phyloP scores from a whole-genome alignment of 2,888 invertebrate species.

The Zele albiditarsus region DNA sequence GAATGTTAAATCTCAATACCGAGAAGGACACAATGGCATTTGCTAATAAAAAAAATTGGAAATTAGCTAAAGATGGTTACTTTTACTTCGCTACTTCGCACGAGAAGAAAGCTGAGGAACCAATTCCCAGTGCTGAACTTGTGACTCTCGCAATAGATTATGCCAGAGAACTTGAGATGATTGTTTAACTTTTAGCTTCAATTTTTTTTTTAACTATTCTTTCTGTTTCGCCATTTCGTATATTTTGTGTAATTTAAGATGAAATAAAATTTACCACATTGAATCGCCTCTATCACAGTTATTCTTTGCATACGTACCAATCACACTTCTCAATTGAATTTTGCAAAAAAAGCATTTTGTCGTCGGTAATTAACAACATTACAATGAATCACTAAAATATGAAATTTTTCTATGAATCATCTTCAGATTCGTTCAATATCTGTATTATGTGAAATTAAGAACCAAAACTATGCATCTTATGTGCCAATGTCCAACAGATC shows the following conservation, averaged over 20 bases:
- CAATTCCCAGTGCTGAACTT: conserved; percentile 90
- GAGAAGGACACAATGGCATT: conserved; percentile 86
- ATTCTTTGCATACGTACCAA: too few species aligned
- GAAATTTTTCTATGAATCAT: too few species aligned
- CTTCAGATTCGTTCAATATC: too few species aligned
- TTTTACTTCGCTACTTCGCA: conserved; percentile 87
- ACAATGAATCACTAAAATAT: too few species aligned
- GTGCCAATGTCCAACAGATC: too few species aligned
- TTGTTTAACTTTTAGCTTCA: conserved; percentile 81
- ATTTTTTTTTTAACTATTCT: conserved; percentile 52
- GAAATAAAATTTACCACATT: conserved; percentile 44
- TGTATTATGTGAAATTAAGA: too few species aligned
- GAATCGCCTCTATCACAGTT: not conserved
- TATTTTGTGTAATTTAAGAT: conserved; percentile 51
- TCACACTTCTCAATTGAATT: too few species aligned
- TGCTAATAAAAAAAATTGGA: conserved; percentile 91
- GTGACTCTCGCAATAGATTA: conserved; percentile 97
- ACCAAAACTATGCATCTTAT: too few species aligned
- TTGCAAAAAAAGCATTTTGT: too few species aligned
- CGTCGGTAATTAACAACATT: too few species aligned
- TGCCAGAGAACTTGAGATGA: conserved; percentile 98
- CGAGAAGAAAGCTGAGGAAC: conserved; percentile 83
- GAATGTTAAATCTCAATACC: conserved; percentile 89
- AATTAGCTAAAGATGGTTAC: conserved; percentile 82
- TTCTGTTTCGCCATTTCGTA: conserved; percentile 42